Evolutionary conservation across 2,797 vertebrate species (phyloP).

Genomic region (Megalops cyprinoides): DNA sequence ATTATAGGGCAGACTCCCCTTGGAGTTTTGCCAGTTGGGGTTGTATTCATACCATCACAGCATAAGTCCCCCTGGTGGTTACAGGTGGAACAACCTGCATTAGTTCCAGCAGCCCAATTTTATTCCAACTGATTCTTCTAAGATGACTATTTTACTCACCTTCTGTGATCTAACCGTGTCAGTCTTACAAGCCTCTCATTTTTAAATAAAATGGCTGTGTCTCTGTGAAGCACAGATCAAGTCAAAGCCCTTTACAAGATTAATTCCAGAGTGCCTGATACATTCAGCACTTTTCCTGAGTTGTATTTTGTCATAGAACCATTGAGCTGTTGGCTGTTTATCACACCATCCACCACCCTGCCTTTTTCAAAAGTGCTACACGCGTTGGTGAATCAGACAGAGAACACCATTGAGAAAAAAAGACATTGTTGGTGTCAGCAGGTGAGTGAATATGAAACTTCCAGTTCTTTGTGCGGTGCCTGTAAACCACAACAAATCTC

Average conservation of each 20-base stretch:
- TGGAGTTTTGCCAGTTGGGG: conserved; percentile 4
- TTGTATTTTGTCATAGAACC: too few relatives aligned
- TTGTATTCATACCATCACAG: conserved; percentile 26
- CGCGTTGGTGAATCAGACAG: conserved; percentile 63
- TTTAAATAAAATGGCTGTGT: neutral
- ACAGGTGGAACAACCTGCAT: conserved; percentile 39
- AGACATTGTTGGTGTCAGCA: conserved; percentile 54
- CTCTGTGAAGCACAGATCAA: neutral
- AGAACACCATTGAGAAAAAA: conserved; percentile 54
- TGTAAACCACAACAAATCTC: conserved; percentile 68
- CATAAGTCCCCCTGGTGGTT: conserved; percentile 67
- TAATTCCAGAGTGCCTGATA: neutral
- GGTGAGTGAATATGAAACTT: conserved; percentile 72
- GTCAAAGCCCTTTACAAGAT: neutral
- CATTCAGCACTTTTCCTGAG: too few relatives aligned
- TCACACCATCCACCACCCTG: too few relatives aligned
- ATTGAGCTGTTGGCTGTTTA: too few relatives aligned
- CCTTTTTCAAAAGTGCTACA: conserved; percentile 22
- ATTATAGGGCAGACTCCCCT: neutral
- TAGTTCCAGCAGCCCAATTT: neutral
- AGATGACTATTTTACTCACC: conserved; percentile 59
- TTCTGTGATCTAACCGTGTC: conserved; percentile 66
- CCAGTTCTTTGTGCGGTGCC: conserved; percentile 62
- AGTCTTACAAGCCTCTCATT: neutral
- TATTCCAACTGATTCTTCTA: conserved; percentile 50